Evolutionary conservation across 2,113 vertebrate genomes (phyloP), one percentile per base, ranked within the genome.

Genomic region (Isurus oxyrinchus): DNA sequence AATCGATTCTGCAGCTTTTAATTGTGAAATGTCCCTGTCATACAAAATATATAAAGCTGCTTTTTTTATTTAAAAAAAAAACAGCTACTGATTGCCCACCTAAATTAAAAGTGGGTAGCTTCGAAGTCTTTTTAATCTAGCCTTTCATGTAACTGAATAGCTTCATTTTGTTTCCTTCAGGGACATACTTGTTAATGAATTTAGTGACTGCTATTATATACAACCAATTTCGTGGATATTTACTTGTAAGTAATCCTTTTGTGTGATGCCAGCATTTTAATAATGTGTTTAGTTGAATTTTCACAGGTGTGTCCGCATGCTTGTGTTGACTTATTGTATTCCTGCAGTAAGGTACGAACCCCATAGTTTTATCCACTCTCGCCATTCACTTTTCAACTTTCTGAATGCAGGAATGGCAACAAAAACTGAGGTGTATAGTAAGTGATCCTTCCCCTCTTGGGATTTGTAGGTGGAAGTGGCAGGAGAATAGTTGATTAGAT

Each of bases 211-310:
- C 99, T 96, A 99, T 99, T 97, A 99, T 99, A 97, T 99, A 99
- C 97, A 99, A 99, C 96, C 99, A 99, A 97, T 99, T 99, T 98
- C 98, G 99, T n/a, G 99, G 99, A 49, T 99, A 99, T 97, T 98
- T 99, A 96, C 97, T 99, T 98, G 99, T 99, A 96, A 98, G 98
- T 97, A 96, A 66, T 87, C 55, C 66, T 55, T 63, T 95, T 66
- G 40, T 23, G 25, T 35, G 35, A 40, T 23, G 59, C 59, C 40
- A 5, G 16, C 66, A 53, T 31, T 95, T 53, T 49, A 2, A 8
- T 6, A 94, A 94, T 23, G n/a, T 61, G 6, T 40, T 63, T 21
- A 40, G 90, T 2, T n/a, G 57, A 63, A 63, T 94, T 94, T 40
- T 19, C 90, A 94, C 19, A 0, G 90, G 59, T 16, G 44, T 63